phyloP scores from a whole-genome alignment of 2,888 invertebrate genomes.

The Leptinotarsa tumamoca region DNA sequence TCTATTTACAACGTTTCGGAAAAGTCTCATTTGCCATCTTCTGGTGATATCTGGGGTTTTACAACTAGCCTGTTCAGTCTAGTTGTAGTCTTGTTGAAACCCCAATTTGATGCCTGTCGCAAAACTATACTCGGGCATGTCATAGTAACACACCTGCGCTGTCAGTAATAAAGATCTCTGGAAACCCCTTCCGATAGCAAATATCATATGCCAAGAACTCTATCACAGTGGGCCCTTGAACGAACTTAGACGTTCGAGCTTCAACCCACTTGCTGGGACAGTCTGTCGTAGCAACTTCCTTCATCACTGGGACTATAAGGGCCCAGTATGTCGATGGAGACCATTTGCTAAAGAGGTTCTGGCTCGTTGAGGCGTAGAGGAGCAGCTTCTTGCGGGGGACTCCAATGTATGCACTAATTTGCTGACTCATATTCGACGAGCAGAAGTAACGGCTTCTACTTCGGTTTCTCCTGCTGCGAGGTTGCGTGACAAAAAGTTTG shows the following conservation, averaged over 20 bases:
- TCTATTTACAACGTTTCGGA: too few species aligned
- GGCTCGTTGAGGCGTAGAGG: conserved; percentile 9
- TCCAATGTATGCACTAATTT: conserved; percentile 30
- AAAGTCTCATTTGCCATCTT: too few species aligned
- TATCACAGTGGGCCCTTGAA: neutral
- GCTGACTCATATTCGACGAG: conserved; percentile 48
- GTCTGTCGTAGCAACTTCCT: conserved; percentile 7
- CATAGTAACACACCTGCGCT: conserved; percentile 21
- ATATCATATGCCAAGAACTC: neutral
- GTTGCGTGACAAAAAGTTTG: too few species aligned
- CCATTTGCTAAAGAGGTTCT: conserved; percentile 18
- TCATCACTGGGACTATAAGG: neutral
- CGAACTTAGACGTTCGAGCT: neutral
- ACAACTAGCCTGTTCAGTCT: too few species aligned
- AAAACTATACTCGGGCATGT: too few species aligned
- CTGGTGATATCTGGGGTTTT: too few species aligned
- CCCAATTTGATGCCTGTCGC: neutral
- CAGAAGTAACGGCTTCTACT: too few species aligned
- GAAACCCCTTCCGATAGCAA: conserved; percentile 29
- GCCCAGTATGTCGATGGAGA: conserved; percentile 27
- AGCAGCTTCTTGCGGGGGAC: conserved; percentile 6
- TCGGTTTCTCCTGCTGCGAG: neutral
- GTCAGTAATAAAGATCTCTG: conserved; percentile 33
- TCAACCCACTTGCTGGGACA: conserved; percentile 31
- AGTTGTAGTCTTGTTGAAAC: neutral